phyloP scores from a whole-genome alignment of 2,888 invertebrate genomes.

The Calliopum simillimum region DNA sequence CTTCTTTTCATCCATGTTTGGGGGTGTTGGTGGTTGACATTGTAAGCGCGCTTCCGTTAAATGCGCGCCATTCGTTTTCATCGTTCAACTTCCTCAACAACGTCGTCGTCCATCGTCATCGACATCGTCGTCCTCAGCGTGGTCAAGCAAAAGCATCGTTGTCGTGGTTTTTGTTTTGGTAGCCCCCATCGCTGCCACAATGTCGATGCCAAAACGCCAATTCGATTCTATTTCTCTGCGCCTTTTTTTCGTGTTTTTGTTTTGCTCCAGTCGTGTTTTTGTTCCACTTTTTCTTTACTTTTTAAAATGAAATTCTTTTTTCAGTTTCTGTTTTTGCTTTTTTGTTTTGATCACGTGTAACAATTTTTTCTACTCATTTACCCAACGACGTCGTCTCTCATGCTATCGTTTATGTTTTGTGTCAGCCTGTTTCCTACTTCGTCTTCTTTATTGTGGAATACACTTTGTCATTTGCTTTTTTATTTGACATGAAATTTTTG shows the following conservation, averaged over 20 bases:
- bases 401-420: background rate
- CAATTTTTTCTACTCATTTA: conserved; percentile 28
- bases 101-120: background rate
- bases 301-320: background rate
- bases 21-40: conserved; percentile 25
- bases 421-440: background rate
- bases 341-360: conserved; percentile 29
- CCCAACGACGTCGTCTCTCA: background rate
- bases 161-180: conserved; percentile 49
- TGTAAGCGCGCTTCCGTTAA: conserved; percentile 25
- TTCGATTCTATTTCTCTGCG: conserved; percentile 1
- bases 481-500: background rate
- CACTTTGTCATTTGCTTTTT: conserved; percentile 10
- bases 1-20: too few species aligned
- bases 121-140: background rate
- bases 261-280: conserved; percentile 12
- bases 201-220: conserved; percentile 21
- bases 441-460: background rate
- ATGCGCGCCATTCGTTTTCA: conserved; percentile 32
- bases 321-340: background rate
- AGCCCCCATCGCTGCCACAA: background rate
- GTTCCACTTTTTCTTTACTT: conserved; percentile 16
- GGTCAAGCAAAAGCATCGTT: conserved; percentile 38
- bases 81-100: conserved; percentile 24
- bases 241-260: conserved; percentile 11